Base-by-base conservation (phyloP, 2,113 vertebrate species). In the Hassar affinis region DNA sequence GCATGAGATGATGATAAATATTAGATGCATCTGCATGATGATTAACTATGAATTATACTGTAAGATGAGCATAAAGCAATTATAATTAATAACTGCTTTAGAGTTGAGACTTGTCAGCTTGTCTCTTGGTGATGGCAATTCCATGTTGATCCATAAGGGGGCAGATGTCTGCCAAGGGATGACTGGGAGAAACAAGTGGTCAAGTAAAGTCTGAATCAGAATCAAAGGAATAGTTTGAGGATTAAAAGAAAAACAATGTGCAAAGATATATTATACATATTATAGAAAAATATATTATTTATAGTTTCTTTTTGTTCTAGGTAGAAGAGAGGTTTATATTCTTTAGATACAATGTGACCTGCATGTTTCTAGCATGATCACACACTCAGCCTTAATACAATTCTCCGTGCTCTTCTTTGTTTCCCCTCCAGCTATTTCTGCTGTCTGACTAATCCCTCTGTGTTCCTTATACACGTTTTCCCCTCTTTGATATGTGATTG, bases 151-250 rank as follows among this genome's bases (percentile, higher is more conserved):
- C 89, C 89, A 85, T 84, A 51, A 89, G 89, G 85, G 87, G 89
- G 89, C 89, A 87, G 79, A 42, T 89, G 80, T 86, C 81, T 77
- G 88, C 88, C 86, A 85, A 83, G 62, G 30, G 84, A 89, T 47
- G 35, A 81, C 33, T 20, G 27, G 81, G 59, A 79, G 71, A 87
- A 81, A 72, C 30, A 42, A 82, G 35, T 25, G 61, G 84, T 62
- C 80, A 80, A 78, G 61, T 3, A 57, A 82, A 79, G 45, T 33
- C 30, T 72, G 22, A 54, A 62, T 56, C 49, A 75, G 74, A 62
- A 80, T 51, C 35, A 69, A 71, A 79, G 22, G 5, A 71, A 38
- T 47, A 38, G 10, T 9, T 35, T 25, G 1, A 27, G 25, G 59
- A 83, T 42, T 8, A 27, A 62, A 52, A 9, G 8, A 38, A 52